These are phyloP conservation scores for Subacronicta megacephala DNA, from an alignment of 2,888 invertebrate species.

Conservation along the genomic window DNA sequence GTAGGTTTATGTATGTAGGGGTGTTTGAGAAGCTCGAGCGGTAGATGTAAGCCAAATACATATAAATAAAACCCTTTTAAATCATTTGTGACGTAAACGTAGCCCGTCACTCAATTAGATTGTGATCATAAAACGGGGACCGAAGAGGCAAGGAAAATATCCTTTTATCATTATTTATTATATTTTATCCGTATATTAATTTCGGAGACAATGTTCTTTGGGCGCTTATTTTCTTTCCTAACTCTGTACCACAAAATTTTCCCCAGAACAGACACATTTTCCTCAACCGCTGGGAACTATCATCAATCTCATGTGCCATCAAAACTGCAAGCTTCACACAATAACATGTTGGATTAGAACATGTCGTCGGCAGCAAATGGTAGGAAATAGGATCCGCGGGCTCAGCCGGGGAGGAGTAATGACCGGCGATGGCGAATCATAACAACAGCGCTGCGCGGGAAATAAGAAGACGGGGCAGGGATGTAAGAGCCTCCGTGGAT, in stretches of 20 bases:
- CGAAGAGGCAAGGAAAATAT: too few relatives aligned
- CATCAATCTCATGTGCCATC: slow-evolving; percentile 37
- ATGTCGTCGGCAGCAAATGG: slow-evolving; percentile 45
- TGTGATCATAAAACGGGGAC: too few relatives aligned
- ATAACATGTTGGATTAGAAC: slow-evolving; percentile 49
- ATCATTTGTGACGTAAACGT: too few relatives aligned
- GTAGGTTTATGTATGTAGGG: too few relatives aligned
- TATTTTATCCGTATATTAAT: too few relatives aligned
- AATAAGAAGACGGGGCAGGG: slow-evolving; percentile 56
- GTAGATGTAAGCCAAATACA: too few relatives aligned
- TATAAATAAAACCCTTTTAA: too few relatives aligned
- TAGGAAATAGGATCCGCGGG: slow-evolving; percentile 61
- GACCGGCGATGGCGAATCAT: slow-evolving; percentile 63
- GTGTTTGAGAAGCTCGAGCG: too few relatives aligned
- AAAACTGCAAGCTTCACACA: slow-evolving; percentile 46
- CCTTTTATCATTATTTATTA: too few relatives aligned
- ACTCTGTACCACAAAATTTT: slow-evolving; percentile 8
- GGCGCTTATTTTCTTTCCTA: neutral
- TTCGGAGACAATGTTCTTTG: too few relatives aligned
- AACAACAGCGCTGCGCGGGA: slow-evolving; percentile 63
- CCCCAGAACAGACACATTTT: slow-evolving; percentile 7
- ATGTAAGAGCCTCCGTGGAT: slow-evolving; percentile 12
- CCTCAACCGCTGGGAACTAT: slow-evolving; percentile 9
- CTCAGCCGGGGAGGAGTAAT: slow-evolving; percentile 49
- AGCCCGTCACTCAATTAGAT: too few relatives aligned